Evolutionary conservation across 2,888 invertebrate genomes (phyloP), one percentile per base, ranked within the genome.

Genomic region (Campopleginae sp.): DNA sequence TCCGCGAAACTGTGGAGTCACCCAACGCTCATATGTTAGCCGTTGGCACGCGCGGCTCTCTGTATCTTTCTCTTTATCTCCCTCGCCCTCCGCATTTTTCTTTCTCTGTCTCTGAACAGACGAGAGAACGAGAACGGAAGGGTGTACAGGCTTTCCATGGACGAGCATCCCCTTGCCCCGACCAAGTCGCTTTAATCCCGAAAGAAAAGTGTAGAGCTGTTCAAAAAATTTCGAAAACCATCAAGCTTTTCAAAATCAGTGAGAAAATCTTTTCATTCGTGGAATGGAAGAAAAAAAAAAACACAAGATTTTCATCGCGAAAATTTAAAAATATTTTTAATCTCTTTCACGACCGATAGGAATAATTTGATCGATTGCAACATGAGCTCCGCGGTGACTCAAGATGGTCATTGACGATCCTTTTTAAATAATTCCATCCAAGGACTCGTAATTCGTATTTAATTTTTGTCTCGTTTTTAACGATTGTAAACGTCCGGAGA

Each of bases 1-100:
- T 48, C 31, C 84, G 88, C 89, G 90, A 93, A 93, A 92, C 89
- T 92, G 93, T 91, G 85, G 89, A 93, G 93, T 93, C 93, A 93
- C 91, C 90, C 90, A 88, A 85, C 90, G 92, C 89, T 93, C 93
- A 93, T 93, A 93, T 93, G 93, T 93, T 92, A 93, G 91, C 92
- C 89, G 91, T 89, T 90, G 91, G 89, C 91, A 90, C 89, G 89
- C 90, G 89, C 86, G 85, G 86, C 88, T 33, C 42, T 54, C 77
- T 86, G 63, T 78, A 88, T 63, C 61, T 87, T 85, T 38, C 81
- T 78, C 58, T 75, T 79, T 54, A 19, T 65, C 74, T 19, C 38
- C 23, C 58, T 51, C 51, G 17, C 44, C 27, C 48, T 71, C 8
- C 42, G 42, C 14, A 17, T 19, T n/a, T 58, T 70, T 27, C 31